Percentiles rank a stretch among this genome's conserved stretches.
Conservation (phyloP, 64 coral and sea anemone genomes). For the Stylophora pistillata region DNA sequence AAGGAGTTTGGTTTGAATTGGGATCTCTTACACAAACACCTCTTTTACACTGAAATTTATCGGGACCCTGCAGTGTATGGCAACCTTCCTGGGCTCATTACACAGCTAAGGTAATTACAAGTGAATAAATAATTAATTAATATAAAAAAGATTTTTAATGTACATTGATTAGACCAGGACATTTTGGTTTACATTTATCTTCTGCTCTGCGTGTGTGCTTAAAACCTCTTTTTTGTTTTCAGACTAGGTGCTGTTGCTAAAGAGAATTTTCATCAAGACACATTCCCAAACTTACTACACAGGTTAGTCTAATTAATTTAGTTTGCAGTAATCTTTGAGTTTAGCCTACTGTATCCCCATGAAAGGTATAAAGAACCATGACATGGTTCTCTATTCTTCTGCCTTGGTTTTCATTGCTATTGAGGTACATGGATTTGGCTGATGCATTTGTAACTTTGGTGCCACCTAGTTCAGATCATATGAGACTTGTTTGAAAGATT, state of each 20-base stretch:
- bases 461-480: too few relatives aligned
- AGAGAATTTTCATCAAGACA: conserved; percentile 62
- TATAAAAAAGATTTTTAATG: too few relatives aligned
- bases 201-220: background rate
- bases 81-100: conserved; percentile 46
- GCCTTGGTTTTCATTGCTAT: too few relatives aligned
- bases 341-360: too few relatives aligned
- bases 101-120: conserved; percentile 47
- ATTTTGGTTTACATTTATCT: background rate
- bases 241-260: conserved; percentile 52
- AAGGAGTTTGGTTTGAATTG: conserved; percentile 62
- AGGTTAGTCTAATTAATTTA: conserved; percentile 4
- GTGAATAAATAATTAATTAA: too few relatives aligned
- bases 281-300: conserved; percentile 59
- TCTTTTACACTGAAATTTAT: conserved; percentile 75
- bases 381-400: too few relatives aligned
- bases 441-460: too few relatives aligned
- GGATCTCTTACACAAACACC: conserved; percentile 74
- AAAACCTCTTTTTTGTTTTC: background rate
- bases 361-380: too few relatives aligned
- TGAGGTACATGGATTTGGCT: too few relatives aligned
- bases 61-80: conserved; percentile 51
- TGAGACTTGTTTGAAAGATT: too few relatives aligned
- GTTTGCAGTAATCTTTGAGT: too few relatives aligned
- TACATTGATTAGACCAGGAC: background rate